These are phyloP conservation scores for Amphiura filiformis DNA, from an alignment of 35 echinoderm and acorn worm species.

Conservation along the genomic window DNA sequence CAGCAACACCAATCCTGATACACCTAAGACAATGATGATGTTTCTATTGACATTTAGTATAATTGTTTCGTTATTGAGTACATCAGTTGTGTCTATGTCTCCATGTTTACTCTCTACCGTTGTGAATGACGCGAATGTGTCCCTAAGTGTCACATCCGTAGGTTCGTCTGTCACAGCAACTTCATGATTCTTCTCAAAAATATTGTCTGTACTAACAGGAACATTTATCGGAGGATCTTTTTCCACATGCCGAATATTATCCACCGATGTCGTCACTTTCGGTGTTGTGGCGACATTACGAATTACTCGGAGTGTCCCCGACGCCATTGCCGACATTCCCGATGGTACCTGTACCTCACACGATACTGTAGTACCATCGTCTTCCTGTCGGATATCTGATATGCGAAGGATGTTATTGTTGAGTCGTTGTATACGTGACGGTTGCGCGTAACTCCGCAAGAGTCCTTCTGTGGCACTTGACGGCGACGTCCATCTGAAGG, in stretches of 20 bases:
- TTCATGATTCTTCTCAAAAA: no score
- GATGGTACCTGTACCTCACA: background rate
- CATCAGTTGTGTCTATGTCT: background rate
- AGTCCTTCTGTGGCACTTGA: background rate
- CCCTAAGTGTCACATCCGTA: background rate
- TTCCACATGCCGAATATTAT: background rate
- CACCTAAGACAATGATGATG: conserved; percentile 3
- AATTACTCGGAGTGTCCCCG: conserved; percentile 9
- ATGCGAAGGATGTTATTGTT: background rate
- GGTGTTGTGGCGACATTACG: background rate
- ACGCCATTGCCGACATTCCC: background rate
- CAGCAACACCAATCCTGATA: background rate
- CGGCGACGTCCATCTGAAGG: background rate
- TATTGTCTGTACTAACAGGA: background rate
- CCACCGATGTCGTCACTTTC: background rate
- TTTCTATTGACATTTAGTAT: background rate
- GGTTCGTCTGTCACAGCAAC: background rate
- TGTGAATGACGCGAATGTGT: background rate
- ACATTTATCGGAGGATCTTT: background rate
- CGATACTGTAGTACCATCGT: background rate
- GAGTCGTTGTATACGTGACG: background rate
- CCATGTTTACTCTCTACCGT: background rate
- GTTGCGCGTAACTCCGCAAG: background rate
- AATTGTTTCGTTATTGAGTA: background rate
- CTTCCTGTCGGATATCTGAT: background rate